phyloP scores from a whole-genome alignment of 2,797 vertebrate species.

The Glossophaga mutica region DNA sequence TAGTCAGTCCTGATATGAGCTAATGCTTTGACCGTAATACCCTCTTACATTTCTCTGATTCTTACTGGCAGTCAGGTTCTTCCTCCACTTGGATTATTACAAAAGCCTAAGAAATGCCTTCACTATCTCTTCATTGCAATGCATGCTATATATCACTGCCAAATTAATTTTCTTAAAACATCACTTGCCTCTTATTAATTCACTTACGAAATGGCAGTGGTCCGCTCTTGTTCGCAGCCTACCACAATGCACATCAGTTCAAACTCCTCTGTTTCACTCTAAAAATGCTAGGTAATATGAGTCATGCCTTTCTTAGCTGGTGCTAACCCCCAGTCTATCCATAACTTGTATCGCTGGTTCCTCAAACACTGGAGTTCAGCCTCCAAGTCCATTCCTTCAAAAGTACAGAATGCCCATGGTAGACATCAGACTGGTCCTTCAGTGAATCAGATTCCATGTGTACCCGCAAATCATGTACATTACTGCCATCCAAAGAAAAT shows the following conservation, averaged over 20 bases:
- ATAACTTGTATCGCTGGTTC: background rate
- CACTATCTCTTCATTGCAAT: constrained; percentile 8
- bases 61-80: background rate
- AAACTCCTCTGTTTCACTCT: background rate
- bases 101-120: constrained; percentile 6
- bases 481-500: background rate
- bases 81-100: background rate
- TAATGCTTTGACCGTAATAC: background rate
- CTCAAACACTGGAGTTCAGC: background rate
- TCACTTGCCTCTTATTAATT: constrained; percentile 41
- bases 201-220: constrained; percentile 28
- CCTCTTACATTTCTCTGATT: background rate
- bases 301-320: background rate
- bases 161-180: constrained; percentile 66
- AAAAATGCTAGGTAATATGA: background rate
- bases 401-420: background rate
- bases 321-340: background rate
- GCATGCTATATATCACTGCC: background rate
- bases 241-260: background rate
- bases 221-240: background rate
- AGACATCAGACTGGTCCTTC: background rate
- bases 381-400: background rate
- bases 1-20: background rate
- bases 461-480: background rate
- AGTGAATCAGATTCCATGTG: background rate